Evolutionary conservation across 1,140 invertebrate species (phyloP).

Genomic region (Uloborus diversus): DNA sequence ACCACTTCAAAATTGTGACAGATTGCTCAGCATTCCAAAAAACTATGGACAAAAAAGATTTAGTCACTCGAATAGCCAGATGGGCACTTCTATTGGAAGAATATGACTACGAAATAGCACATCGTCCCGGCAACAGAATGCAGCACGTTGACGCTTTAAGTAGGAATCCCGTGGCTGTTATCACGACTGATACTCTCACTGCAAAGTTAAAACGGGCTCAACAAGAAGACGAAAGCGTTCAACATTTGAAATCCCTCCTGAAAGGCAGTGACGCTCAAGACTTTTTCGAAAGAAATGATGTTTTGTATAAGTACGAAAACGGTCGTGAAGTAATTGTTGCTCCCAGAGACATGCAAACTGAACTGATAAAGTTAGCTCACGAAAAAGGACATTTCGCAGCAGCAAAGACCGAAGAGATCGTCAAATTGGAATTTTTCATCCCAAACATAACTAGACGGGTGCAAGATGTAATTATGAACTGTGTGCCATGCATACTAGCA

Average conservation of each 20-base stretch:
- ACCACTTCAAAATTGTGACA: neutral
- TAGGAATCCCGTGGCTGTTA: neutral
- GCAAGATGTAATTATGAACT: neutral
- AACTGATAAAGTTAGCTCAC: too few relatives aligned
- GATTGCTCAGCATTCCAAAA: neutral
- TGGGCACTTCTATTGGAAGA: slow-evolving; percentile 5
- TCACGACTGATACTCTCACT: too few relatives aligned
- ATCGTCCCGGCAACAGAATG: slow-evolving; percentile 14
- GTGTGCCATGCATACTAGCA: neutral
- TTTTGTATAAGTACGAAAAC: slow-evolving; percentile 12
- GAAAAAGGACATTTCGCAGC: too few relatives aligned
- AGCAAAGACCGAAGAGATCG: too few relatives aligned
- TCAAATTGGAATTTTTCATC: neutral
- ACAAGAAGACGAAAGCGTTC: neutral
- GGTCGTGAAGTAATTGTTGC: slow-evolving; percentile 1
- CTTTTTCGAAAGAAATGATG: neutral
- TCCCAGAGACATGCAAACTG: too few relatives aligned
- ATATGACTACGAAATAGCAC: slow-evolving; percentile 18
- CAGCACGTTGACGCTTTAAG: slow-evolving; percentile 22
- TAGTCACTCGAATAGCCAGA: slow-evolving; percentile 1
- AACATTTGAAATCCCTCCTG: neutral
- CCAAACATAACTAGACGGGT: neutral
- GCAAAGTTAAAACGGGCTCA: too few relatives aligned
- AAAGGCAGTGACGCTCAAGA: neutral
- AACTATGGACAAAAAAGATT: neutral